These are phyloP conservation scores for Harmothoe impar DNA, from an alignment of 2,888 invertebrate species.

Conservation along the genomic window DNA sequence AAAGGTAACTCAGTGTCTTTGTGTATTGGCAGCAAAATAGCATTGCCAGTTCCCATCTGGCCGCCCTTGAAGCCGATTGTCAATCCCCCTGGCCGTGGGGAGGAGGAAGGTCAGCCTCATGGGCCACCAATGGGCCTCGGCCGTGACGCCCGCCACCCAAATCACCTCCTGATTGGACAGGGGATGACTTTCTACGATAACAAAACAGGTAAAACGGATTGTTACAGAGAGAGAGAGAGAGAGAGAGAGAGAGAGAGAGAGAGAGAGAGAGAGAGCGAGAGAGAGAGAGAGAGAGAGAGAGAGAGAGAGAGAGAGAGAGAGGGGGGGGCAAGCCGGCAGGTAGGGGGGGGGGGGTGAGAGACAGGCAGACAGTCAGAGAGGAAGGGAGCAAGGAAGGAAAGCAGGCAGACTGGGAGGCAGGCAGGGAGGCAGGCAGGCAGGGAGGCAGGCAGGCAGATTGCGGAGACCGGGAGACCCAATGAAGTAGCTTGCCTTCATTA, in stretches of 20 bases:
- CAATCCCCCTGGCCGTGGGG: neutral
- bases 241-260: neutral
- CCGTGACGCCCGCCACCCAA: too few species aligned
- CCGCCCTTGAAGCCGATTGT: neutral
- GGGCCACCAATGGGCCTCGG: too few species aligned
- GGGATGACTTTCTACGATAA: too few species aligned
- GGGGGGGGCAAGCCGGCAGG: neutral
- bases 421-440: neutral
- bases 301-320: neutral
- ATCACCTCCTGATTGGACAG: too few species aligned
- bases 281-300: neutral
- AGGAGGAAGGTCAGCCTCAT: neutral
- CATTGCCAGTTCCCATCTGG: neutral
- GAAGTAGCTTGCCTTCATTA: too few species aligned
- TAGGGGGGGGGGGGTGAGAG: neutral
- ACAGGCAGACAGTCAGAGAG: neutral
- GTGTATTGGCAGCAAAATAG: neutral
- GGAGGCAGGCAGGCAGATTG: too few species aligned
- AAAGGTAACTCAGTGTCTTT: too few species aligned
- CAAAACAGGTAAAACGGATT: too few species aligned
- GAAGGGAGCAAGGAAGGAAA: neutral
- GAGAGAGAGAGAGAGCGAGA: neutral
- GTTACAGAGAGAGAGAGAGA: neutral
- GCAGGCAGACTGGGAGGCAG: neutral
- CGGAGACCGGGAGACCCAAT: neutral